These are phyloP conservation scores for Sialis lutaria DNA, from an alignment of 2,888 invertebrate species.

Conservation along the genomic window DNA sequence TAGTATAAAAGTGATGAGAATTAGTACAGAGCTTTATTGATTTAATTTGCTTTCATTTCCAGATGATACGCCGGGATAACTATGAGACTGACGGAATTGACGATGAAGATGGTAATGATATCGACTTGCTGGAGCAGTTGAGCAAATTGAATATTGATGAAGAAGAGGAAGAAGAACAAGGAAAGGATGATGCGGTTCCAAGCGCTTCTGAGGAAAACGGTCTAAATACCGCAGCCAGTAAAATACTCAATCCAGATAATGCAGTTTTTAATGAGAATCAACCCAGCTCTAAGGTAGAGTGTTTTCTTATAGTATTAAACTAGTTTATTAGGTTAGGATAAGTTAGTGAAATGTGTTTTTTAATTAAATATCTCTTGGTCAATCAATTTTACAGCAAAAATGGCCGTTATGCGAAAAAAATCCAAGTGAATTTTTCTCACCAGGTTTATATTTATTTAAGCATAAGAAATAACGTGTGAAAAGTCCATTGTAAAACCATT, in stretches of 20 bases:
- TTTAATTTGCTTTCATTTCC: slow-evolving; percentile 2
- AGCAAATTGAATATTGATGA: slow-evolving; percentile 38
- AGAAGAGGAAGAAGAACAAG: slow-evolving; percentile 15
- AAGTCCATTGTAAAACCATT: too few relatives aligned
- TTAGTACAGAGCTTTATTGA: background rate
- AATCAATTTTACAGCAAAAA: too few relatives aligned
- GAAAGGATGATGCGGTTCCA: slow-evolving; percentile 13
- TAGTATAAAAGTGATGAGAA: slow-evolving; percentile 6
- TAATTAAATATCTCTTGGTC: too few relatives aligned
- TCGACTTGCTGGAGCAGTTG: slow-evolving; percentile 45
- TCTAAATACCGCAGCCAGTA: slow-evolving; percentile 36
- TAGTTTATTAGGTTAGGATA: too few relatives aligned
- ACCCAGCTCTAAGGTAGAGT: slow-evolving; percentile 42
- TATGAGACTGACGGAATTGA: slow-evolving; percentile 19
- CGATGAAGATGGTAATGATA: slow-evolving; percentile 24
- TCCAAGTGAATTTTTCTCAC: too few relatives aligned
- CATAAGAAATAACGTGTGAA: too few relatives aligned
- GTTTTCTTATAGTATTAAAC: too few relatives aligned
- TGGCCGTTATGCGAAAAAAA: too few relatives aligned
- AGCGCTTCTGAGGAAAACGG: slow-evolving; percentile 20
- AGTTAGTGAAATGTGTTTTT: too few relatives aligned
- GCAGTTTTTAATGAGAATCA: slow-evolving; percentile 46
- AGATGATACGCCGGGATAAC: slow-evolving; percentile 32
- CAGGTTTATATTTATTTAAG: too few relatives aligned
- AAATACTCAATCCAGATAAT: slow-evolving; percentile 45